A percentile compares a stretch with the other conserved stretches of the same genome.
These are phyloP conservation scores for Drosophila teissieri DNA, from an alignment of 1,140 invertebrate genomes.

Conservation along the genomic window DNA sequence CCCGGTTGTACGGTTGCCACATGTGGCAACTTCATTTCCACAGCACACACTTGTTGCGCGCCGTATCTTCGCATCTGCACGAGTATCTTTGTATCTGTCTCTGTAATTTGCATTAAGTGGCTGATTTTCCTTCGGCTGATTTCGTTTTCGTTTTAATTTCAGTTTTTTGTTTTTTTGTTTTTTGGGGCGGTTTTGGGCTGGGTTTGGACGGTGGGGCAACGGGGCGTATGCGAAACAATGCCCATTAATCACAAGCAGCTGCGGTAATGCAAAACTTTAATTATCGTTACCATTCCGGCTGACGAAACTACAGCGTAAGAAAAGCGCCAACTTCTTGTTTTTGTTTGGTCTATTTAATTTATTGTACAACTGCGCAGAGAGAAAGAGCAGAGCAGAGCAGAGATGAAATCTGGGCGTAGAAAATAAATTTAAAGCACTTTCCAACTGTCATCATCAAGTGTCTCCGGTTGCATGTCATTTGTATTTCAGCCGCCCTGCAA, in stretches of 20 bases:
- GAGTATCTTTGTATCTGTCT: slow-evolving; percentile 37
- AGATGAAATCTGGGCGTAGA: slow-evolving; percentile 35
- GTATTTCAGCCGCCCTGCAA: slow-evolving; percentile 2
- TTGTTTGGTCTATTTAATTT: slow-evolving; percentile 74
- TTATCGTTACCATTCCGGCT: slow-evolving; percentile 68
- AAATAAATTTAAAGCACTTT: slow-evolving; percentile 41
- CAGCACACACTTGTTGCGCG: slow-evolving; percentile 50
- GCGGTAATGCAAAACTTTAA: slow-evolving; percentile 67
- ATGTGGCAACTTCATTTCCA: slow-evolving; percentile 64
- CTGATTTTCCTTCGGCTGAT: slow-evolving; percentile 49
- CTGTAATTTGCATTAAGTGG: slow-evolving; percentile 76
- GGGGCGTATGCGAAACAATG: slow-evolving; percentile 70
- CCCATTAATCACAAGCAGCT: slow-evolving; percentile 67
- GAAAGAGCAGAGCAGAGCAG: slow-evolving; percentile 15
- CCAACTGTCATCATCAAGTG: slow-evolving; percentile 53
- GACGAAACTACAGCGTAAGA: slow-evolving; percentile 50
- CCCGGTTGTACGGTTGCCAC: slow-evolving; percentile 33
- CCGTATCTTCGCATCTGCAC: slow-evolving; percentile 28
- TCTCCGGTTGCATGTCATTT: slow-evolving; percentile 13
- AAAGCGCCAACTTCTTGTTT: slow-evolving; percentile 10
- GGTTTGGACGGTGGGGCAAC: slow-evolving; percentile 33
- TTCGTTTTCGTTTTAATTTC: slow-evolving; percentile 45
- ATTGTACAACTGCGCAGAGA: slow-evolving; percentile 36
- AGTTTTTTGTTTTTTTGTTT: slow-evolving; percentile 2
- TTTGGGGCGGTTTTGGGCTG: slow-evolving; percentile 12